Conservation (phyloP, 2,113 vertebrate species). For the Motacilla alba region DNA sequence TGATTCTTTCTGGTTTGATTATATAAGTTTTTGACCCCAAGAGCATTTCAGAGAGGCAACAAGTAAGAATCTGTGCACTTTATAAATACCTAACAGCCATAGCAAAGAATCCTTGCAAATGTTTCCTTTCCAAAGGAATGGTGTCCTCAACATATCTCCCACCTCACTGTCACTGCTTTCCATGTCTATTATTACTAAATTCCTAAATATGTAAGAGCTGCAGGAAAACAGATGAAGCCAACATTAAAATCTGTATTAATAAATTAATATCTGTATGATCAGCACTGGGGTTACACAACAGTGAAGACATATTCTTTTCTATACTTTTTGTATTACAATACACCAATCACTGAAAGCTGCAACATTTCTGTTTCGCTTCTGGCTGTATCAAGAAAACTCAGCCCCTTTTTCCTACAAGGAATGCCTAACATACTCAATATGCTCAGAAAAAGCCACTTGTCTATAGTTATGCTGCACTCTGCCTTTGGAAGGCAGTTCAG, state of each 20-base stretch:
- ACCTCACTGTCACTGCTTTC: background rate
- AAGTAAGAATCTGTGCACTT: background rate
- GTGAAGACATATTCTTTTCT: background rate
- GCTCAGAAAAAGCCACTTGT: background rate
- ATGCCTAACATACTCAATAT: background rate
- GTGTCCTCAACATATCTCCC: too few relatives aligned
- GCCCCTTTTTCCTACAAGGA: background rate
- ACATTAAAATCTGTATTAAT: background rate
- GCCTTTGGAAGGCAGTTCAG: background rate
- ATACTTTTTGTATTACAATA: background rate
- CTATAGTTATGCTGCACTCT: background rate
- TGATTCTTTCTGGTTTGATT: background rate
- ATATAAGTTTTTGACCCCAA: background rate
- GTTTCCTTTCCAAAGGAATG: background rate
- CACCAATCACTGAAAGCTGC: background rate
- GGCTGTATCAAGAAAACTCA: background rate
- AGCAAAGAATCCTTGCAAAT: background rate
- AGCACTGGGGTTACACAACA: background rate
- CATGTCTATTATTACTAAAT: background rate
- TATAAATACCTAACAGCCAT: background rate
- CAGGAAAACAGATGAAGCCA: background rate
- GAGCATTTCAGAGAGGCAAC: background rate
- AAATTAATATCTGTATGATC: background rate
- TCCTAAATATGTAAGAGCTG: background rate
- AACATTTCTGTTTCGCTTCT: background rate